Evolutionary conservation across 2,888 invertebrate genomes (phyloP).

Genomic region (Archips xylosteana): DNA sequence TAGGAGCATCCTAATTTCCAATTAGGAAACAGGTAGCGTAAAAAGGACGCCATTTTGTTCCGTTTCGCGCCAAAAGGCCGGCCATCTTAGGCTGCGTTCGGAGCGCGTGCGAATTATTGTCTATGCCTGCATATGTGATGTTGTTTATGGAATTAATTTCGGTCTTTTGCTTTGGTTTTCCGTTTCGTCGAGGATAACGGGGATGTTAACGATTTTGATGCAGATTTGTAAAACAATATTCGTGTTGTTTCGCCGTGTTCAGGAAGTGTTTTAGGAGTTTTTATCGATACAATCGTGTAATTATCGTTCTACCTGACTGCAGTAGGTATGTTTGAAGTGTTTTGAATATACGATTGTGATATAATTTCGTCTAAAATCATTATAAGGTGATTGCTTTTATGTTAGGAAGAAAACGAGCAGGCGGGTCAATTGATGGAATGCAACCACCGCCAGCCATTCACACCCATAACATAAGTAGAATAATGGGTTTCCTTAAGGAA

Average conservation of each 20-base stretch:
- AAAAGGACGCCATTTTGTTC: constrained; percentile 79
- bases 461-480: no score
- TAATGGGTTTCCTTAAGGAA: no score
- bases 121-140: constrained; percentile 80
- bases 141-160: constrained; percentile 84
- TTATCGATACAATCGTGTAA: not conserved
- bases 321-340: no score
- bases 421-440: no score
- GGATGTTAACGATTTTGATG: constrained; percentile 49
- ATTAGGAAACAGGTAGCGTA: constrained; percentile 85
- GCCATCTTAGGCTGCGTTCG: constrained; percentile 61
- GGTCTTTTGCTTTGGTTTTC: constrained; percentile 64
- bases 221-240: constrained; percentile 9
- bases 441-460: no score
- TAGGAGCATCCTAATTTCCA: constrained; percentile 78
- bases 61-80: constrained; percentile 77
- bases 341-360: no score
- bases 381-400: no score
- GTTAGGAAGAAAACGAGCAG: no score
- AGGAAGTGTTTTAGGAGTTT: not conserved
- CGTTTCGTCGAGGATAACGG: constrained; percentile 28
- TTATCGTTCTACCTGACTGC: not conserved
- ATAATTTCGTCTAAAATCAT: no score
- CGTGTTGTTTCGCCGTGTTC: not conserved
- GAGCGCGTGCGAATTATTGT: constrained; percentile 83